Evolutionary conservation across 2,113 vertebrate genomes (phyloP).

Genomic region (Phylloscopus whistleri): DNA sequence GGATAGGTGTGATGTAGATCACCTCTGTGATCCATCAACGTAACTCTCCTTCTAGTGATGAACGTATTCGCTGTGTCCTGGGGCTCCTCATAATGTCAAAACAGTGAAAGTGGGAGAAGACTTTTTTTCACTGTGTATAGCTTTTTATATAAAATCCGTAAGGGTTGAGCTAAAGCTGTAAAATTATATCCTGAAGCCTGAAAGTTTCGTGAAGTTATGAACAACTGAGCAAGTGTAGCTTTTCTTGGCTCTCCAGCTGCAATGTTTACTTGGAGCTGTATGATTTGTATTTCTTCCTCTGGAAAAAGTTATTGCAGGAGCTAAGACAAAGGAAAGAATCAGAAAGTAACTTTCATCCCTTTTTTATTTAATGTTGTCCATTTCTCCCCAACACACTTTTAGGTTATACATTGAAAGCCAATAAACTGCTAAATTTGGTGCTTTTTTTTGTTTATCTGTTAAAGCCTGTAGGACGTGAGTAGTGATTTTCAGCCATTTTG

Average conservation of each 20-base stretch:
- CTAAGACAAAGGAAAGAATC: neutral
- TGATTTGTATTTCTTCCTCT: neutral
- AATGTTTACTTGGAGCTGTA: neutral
- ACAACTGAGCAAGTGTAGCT: neutral
- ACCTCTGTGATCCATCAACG: accelerated
- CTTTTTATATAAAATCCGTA: neutral
- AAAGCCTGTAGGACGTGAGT: neutral
- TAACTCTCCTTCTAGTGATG: neutral
- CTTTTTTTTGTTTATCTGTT: neutral
- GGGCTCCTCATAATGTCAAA: neutral
- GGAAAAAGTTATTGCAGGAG: neutral
- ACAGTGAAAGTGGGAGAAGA: neutral
- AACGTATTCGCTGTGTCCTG: neutral
- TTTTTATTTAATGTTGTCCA: neutral
- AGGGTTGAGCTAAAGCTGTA: neutral
- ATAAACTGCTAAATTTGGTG: neutral
- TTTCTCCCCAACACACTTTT: neutral
- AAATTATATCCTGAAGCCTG: neutral
- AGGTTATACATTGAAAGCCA: neutral
- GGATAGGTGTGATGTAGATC: neutral
- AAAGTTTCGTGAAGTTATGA: neutral
- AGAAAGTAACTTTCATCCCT: neutral
- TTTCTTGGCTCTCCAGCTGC: neutral
- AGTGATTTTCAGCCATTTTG: neutral
- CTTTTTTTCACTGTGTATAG: neutral